Conservation (phyloP, 2,797 vertebrate species). For the Neostethus bicornis region DNA sequence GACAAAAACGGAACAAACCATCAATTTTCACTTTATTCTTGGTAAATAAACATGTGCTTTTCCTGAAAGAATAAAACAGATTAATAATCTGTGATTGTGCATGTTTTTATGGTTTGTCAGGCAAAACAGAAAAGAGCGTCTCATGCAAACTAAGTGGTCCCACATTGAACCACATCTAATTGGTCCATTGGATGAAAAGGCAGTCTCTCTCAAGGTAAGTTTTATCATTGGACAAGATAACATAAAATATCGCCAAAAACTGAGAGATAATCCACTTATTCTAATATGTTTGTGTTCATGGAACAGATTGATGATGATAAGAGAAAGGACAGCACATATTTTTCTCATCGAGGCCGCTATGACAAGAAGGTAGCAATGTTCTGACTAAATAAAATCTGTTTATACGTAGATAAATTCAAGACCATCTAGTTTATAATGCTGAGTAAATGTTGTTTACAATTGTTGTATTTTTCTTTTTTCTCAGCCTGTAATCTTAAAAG, state of each 20-base stretch:
- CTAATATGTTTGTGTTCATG: constrained; percentile 23
- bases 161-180: constrained; percentile 89
- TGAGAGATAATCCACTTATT: not conserved
- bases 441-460: not conserved
- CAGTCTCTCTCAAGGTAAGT: constrained; percentile 89
- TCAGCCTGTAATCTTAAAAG: constrained; percentile 92
- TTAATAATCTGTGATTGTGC: not conserved
- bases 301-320: constrained; percentile 92
- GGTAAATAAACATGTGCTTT: constrained; percentile 1
- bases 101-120: constrained; percentile 66
- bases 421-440: not conserved
- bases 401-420: not conserved
- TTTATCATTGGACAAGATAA: too few species aligned
- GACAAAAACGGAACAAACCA: not conserved
- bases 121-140: constrained; percentile 87
- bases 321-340: constrained; percentile 84
- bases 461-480: not conserved
- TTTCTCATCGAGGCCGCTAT: constrained; percentile 86
- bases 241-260: not conserved
- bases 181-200: constrained; percentile 85
- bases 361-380: constrained; percentile 88
- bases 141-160: constrained; percentile 89
- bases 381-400: not conserved
- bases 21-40: not conserved
- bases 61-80: not conserved